Conservation (phyloP, 2,888 invertebrate species). For the Hylaea fasciaria region DNA sequence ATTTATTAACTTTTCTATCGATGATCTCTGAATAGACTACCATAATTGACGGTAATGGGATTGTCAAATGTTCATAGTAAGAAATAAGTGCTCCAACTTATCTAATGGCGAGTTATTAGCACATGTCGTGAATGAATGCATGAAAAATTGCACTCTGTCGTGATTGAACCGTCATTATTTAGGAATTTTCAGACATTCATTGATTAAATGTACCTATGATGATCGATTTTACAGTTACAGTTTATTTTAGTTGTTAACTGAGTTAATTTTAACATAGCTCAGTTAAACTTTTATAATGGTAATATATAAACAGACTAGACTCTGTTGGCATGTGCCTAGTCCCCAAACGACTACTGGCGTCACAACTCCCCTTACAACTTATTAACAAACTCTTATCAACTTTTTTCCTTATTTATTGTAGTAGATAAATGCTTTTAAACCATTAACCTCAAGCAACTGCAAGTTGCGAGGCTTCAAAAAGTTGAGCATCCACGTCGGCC, state of each 20-base stretch:
- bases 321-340: too few relatives aligned
- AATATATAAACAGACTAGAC: too few relatives aligned
- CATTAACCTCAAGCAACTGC: conserved; percentile 35
- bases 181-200: too few relatives aligned
- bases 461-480: conserved; percentile 49
- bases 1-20: background rate
- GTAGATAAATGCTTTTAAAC: conserved; percentile 25
- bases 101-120: background rate
- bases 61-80: too few relatives aligned
- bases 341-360: too few relatives aligned
- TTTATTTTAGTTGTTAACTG: too few relatives aligned
- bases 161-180: background rate
- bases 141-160: background rate
- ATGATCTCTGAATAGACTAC: background rate
- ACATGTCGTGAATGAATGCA: background rate
- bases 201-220: too few relatives aligned
- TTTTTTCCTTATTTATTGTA: conserved; percentile 14
- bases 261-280: too few relatives aligned
- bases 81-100: background rate
- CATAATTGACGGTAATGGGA: too few relatives aligned
- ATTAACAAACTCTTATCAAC: background rate
- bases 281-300: too few relatives aligned
- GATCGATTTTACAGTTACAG: too few relatives aligned
- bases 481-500: conserved; percentile 52
- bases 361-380: too few relatives aligned